Percentiles rank a stretch among this genome's conserved stretches.
phyloP scores from a whole-genome alignment of 2,113 vertebrate genomes.

The Alethe diademata region DNA sequence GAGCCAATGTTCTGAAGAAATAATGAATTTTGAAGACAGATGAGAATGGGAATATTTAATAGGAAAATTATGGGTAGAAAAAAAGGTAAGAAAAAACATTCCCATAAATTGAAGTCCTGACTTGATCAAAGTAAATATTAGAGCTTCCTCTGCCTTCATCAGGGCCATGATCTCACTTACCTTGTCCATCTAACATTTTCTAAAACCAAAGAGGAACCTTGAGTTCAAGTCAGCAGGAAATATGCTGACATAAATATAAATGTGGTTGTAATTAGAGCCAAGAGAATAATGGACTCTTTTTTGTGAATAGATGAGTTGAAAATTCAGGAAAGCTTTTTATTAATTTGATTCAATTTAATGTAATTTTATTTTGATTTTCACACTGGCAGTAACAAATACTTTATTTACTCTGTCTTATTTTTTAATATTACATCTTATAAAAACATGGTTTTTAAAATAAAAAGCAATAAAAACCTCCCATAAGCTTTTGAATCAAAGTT shows the following conservation, averaged over 20 bases:
- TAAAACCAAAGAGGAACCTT: not conserved
- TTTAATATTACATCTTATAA: not conserved
- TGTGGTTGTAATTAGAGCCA: conserved; percentile 19
- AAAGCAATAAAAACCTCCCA: not conserved
- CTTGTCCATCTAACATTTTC: not conserved
- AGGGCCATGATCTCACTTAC: not conserved
- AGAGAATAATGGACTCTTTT: not conserved
- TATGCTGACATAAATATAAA: not conserved
- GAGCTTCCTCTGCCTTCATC: not conserved
- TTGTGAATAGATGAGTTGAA: not conserved
- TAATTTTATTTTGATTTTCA: not conserved
- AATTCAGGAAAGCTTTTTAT: not conserved
- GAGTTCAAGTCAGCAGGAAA: not conserved
- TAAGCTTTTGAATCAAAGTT: not conserved
- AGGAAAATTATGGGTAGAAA: not conserved
- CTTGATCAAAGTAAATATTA: not conserved
- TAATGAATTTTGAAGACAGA: not conserved
- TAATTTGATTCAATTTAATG: not conserved
- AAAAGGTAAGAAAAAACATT: not conserved
- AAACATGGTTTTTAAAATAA: not conserved
- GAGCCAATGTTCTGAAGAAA: not conserved
- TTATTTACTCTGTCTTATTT: not conserved
- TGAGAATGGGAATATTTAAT: not conserved
- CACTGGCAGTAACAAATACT: not conserved
- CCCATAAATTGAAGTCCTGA: not conserved